Evolutionary conservation across 2,888 invertebrate genomes (phyloP).

Genomic region (Lamellibrachia columna): DNA sequence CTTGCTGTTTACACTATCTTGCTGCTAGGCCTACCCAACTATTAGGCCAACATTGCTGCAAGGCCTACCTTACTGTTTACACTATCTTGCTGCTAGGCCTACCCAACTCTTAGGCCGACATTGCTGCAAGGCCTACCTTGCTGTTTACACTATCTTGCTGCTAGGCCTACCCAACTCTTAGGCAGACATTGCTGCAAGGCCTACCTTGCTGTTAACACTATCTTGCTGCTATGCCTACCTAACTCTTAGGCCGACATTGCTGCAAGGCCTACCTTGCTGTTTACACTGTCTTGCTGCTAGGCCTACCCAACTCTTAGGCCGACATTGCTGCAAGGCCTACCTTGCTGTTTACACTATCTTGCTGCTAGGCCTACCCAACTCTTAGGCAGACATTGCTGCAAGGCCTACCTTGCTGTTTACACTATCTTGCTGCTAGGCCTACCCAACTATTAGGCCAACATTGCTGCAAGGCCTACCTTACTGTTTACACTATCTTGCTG

Average conservation of each 20-base stretch:
- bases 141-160: neutral
- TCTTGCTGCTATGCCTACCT: neutral
- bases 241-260: neutral
- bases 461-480: slow-evolving; percentile 30
- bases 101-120: neutral
- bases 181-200: neutral
- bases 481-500: neutral
- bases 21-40: neutral
- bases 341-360: slow-evolving; percentile 25
- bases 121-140: slow-evolving; percentile 30
- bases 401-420: slow-evolving; percentile 31
- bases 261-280: slow-evolving; percentile 32
- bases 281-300: neutral
- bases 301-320: neutral
- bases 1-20: slow-evolving; percentile 25
- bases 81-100: neutral
- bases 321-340: slow-evolving; percentile 22
- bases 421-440: neutral
- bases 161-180: neutral
- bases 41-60: no score
- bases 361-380: neutral
- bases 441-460: neutral
- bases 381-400: no score
- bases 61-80: slow-evolving; percentile 32
- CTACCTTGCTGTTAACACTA: slow-evolving; percentile 31